These are phyloP conservation scores for Aleiodes leptofemur DNA, from an alignment of 2,888 invertebrate species.

Conservation along the genomic window DNA sequence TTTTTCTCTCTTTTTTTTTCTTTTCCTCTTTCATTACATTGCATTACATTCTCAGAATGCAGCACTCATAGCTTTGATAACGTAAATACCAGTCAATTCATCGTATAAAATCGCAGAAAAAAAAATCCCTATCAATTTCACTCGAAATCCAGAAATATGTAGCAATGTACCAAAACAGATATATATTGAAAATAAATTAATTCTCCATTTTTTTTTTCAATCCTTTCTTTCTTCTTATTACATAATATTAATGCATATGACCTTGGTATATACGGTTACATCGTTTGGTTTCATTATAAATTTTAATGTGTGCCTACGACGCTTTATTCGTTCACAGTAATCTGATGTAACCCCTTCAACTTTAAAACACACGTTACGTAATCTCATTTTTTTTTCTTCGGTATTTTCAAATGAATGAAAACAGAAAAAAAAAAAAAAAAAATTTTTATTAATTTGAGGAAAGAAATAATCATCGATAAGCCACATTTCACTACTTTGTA, in stretches of 20 bases:
- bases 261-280: conserved; percentile 45
- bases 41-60: conserved; percentile 8
- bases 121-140: too few species aligned
- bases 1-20: conserved; percentile 15
- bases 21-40: neutral
- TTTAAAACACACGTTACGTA: conserved; percentile 35
- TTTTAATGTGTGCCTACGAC: conserved; percentile 43
- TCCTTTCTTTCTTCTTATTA: conserved; percentile 3
- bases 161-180: neutral
- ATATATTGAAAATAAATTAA: neutral
- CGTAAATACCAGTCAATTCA: neutral
- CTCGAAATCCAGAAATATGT: too few species aligned
- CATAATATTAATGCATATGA: conserved; percentile 37
- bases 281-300: conserved; percentile 44
- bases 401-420: conserved; percentile 4
- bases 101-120: neutral
- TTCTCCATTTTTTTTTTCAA: neutral
- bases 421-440: too few species aligned
- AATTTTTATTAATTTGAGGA: neutral
- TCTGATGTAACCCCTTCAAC: conserved; percentile 45
- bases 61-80: neutral
- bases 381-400: conserved; percentile 4
- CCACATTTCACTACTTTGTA: neutral
- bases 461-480: neutral
- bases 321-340: conserved; percentile 35